These are phyloP conservation scores for Torymus texanus DNA, from an alignment of 2,888 invertebrate species.

Conservation along the genomic window DNA sequence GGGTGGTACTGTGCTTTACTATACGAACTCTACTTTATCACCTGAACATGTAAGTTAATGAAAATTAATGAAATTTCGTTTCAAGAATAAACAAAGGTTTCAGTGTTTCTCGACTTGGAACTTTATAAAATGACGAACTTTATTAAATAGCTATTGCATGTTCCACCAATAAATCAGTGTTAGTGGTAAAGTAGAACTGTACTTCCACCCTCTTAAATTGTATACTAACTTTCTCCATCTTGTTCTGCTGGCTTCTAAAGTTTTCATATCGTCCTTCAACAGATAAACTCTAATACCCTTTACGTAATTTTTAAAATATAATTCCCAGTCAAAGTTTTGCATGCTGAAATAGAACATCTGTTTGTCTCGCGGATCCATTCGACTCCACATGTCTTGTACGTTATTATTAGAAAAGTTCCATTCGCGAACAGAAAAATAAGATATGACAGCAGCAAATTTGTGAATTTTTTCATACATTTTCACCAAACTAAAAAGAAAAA, in stretches of 20 bases:
- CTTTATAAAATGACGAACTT: too few relatives aligned
- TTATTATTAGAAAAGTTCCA: constrained; percentile 84
- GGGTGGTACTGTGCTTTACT: too few relatives aligned
- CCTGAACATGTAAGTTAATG: too few relatives aligned
- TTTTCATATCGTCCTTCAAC: constrained; percentile 85
- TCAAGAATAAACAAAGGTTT: too few relatives aligned
- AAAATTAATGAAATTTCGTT: too few relatives aligned
- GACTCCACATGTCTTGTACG: constrained; percentile 79
- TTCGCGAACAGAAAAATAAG: constrained; percentile 85
- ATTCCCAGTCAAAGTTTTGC: constrained; percentile 82
- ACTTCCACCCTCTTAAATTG: not conserved
- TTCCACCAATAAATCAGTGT: too few relatives aligned
- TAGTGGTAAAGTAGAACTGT: too few relatives aligned
- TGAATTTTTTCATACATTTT: constrained; percentile 88
- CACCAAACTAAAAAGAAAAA: constrained; percentile 80
- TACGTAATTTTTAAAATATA: constrained; percentile 83
- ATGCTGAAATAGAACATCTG: constrained; percentile 85
- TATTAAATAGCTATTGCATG: too few relatives aligned
- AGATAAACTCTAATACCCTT: constrained; percentile 85
- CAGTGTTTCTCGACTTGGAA: too few relatives aligned
- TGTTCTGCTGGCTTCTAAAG: constrained; percentile 80
- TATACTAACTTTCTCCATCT: constrained; percentile 78
- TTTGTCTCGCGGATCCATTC: constrained; percentile 75
- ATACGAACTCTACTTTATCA: too few relatives aligned
- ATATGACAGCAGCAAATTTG: constrained; percentile 83